These are phyloP conservation scores for Lasius platythorax DNA, from an alignment of 2,888 invertebrate genomes.

Conservation along the genomic window DNA sequence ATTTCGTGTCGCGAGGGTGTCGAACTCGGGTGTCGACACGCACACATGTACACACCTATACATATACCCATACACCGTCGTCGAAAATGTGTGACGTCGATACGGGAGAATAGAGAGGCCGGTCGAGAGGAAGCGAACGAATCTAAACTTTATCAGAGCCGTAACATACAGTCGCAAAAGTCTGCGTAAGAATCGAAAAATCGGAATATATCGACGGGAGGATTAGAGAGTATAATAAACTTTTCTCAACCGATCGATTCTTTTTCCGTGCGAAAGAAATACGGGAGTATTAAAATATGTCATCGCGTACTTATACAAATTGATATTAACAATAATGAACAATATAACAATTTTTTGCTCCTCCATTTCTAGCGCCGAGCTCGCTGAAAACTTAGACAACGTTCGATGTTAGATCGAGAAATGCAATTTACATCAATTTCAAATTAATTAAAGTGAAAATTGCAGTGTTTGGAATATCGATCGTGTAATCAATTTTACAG, in stretches of 20 bases:
- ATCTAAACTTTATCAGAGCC: constrained; percentile 58
- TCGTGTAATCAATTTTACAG: constrained; percentile 36
- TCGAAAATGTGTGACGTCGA: constrained; percentile 72
- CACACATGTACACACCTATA: not conserved
- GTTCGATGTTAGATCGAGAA: constrained; percentile 6
- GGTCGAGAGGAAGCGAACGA: constrained; percentile 24
- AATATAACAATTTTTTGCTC: not conserved
- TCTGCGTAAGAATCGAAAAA: not conserved
- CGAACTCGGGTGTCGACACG: constrained; percentile 34
- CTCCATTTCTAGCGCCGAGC: not conserved
- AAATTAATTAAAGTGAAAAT: constrained; percentile 26
- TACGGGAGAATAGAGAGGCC: constrained; percentile 22
- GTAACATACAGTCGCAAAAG: not conserved
- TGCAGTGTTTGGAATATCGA: constrained; percentile 5
- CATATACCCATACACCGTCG: constrained; percentile 5
- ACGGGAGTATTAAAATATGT: not conserved
- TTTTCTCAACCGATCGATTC: not conserved
- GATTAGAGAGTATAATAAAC: not conserved
- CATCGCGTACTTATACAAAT: not conserved
- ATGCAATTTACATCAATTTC: constrained; percentile 14
- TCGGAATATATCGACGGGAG: not conserved
- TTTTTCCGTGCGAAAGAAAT: not conserved
- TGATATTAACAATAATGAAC: not conserved
- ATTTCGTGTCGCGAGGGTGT: constrained; percentile 52
- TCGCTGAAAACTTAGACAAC: not conserved